Evolutionary conservation across 2,797 vertebrate genomes (phyloP), one percentile per base, ranked within the genome.

Genomic region (Mastacembelus armatus): DNA sequence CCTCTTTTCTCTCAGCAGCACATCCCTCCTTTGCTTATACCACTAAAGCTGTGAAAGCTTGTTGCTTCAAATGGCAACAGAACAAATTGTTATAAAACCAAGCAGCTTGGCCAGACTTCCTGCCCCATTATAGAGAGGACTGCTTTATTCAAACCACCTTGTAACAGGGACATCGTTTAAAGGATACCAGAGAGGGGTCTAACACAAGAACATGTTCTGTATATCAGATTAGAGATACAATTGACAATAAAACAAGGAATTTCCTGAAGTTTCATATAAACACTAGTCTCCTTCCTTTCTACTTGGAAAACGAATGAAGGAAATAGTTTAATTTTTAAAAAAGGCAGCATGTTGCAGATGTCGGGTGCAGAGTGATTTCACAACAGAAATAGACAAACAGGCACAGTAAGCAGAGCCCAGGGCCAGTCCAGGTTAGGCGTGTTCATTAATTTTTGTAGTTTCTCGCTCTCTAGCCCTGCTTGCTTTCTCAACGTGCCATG

Each of bases 361-460:
- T 51, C 57, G 62, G n/a, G 9, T 45, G 54, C 69, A 64, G 56
- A 66, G 49, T 14, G 10, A 47, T 68, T 51, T 10, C 14, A 42
- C 62, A 21, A 74, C 71, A 62, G 50, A 82, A 45, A 63, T 11
- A 77, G 54, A 79, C 75, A 74, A 77, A 73, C 71, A 68, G 66
- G 45, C 43, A 36, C 21, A 38, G 40, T 80, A 72, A 80, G 71
- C 68, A 73, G 45, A 33, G 60, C 85, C 70, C 24, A 2, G 58
- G 81, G 88, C 66, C 72, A 55, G 67, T 1, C n/a, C 81, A 81
- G 77, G 87, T 89, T 91, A 86, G 90, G 54, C 85, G 85, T 85
- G 88, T 89, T 85, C 86, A 90, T 90, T 89, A 72, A 85, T 90
- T 86, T 89, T 76, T 76, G 74, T 66, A 61, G 71, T 81, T 78